phyloP scores from a whole-genome alignment of 2,888 invertebrate genomes.

The Stenchaetothrips biformis region DNA sequence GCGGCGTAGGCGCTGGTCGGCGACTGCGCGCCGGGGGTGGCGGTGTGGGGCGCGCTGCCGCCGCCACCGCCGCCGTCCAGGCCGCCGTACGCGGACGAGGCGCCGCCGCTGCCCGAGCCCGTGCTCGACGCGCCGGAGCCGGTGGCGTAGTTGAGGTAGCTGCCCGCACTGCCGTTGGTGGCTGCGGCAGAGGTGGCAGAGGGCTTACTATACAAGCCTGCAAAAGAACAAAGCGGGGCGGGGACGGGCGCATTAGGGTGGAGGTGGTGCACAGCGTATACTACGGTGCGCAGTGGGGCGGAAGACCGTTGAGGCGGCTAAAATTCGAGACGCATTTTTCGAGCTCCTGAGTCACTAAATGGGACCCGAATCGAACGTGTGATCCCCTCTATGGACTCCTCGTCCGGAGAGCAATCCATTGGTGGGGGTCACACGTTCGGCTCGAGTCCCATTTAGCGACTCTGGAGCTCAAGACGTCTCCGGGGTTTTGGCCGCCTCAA shows the following conservation, averaged over 20 bases:
- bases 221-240: background rate
- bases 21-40: slow-evolving; percentile 46
- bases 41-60: slow-evolving; percentile 47
- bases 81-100: slow-evolving; percentile 48
- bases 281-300: background rate
- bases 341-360: too few species aligned
- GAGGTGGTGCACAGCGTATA: background rate
- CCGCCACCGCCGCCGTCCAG: slow-evolving; percentile 48
- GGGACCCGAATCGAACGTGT: too few species aligned
- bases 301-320: too few species aligned
- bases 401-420: too few species aligned
- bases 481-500: too few species aligned
- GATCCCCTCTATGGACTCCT: too few species aligned
- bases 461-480: too few species aligned
- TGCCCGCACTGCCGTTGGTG: slow-evolving; percentile 26
- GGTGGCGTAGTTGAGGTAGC: slow-evolving; percentile 28
- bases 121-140: background rate
- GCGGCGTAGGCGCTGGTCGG: slow-evolving; percentile 50
- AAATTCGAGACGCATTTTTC: too few species aligned
- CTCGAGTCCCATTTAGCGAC: too few species aligned
- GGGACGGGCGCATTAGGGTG: background rate
- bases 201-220: slow-evolving; percentile 4
- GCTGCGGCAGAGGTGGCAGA: slow-evolving; percentile 12
- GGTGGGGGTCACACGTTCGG: too few species aligned
- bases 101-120: slow-evolving; percentile 28